Evolutionary conservation across 2,797 vertebrate genomes (phyloP).

Genomic region (Arnoldichthys spilopterus): DNA sequence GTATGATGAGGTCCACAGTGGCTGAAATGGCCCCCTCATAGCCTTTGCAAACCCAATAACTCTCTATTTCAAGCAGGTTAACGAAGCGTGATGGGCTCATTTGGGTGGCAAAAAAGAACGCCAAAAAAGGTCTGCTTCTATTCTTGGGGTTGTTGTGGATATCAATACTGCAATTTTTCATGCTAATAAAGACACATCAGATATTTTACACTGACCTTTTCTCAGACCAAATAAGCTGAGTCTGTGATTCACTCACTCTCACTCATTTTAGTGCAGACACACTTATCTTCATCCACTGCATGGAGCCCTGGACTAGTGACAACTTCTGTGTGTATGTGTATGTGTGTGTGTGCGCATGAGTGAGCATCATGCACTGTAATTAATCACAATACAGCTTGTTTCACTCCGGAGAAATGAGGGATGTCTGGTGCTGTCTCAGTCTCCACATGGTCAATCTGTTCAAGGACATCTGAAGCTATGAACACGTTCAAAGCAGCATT

Average conservation of each 20-base stretch:
- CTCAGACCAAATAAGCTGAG: constrained; percentile 58
- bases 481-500: constrained; percentile 30
- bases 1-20: constrained; percentile 9
- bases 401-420: constrained; percentile 57
- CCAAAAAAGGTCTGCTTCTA: constrained; percentile 17
- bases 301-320: constrained; percentile 33
- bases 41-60: constrained; percentile 42
- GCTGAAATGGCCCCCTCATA: background rate
- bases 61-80: constrained; percentile 37
- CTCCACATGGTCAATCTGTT: constrained; percentile 54
- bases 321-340: constrained; percentile 15
- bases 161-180: constrained; percentile 54
- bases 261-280: constrained; percentile 55
- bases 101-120: constrained; percentile 12
- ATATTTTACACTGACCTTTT: constrained; percentile 63
- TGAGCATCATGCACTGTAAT: constrained; percentile 62
- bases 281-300: constrained; percentile 53
- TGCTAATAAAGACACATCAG: constrained; percentile 56
- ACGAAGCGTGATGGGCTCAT: constrained; percentile 38
- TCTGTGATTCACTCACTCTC: constrained; percentile 55
- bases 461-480: constrained; percentile 56
- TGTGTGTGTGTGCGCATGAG: constrained; percentile 51
- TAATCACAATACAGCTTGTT: constrained; percentile 64
- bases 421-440: constrained; percentile 53
- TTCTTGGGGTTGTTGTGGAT: constrained; percentile 29